These are phyloP conservation scores for Chrysopilus asiliformis DNA, from an alignment of 2,888 invertebrate genomes.

Conservation along the genomic window DNA sequence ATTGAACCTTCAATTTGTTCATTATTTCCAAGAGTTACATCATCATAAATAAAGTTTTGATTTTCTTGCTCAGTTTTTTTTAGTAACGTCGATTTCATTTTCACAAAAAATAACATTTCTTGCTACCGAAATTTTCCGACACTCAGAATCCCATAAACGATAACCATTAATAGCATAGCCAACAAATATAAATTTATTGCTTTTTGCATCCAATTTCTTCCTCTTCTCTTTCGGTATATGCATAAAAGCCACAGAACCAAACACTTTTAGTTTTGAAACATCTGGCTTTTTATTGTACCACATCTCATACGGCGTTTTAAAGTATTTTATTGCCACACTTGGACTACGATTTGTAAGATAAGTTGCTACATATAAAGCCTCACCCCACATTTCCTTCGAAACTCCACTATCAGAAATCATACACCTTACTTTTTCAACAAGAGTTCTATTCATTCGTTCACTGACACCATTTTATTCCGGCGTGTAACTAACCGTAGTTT, in stretches of 20 bases:
- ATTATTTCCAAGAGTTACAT: no score
- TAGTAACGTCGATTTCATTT: neutral
- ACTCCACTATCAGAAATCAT: neutral
- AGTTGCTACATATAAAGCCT: neutral
- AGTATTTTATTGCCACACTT: neutral
- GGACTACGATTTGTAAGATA: neutral
- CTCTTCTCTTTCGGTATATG: conserved; percentile 15
- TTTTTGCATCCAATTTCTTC: conserved; percentile 14
- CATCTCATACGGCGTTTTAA: conserved; percentile 11
- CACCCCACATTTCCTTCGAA: neutral
- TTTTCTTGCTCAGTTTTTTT: no score
- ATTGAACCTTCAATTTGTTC: no score
- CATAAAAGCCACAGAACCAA: conserved; percentile 15
- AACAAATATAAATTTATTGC: conserved; percentile 10
- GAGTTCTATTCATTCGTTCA: neutral
- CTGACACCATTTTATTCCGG: neutral
- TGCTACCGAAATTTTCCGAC: conserved; percentile 5
- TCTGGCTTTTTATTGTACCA: conserved; percentile 12
- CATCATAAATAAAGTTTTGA: no score
- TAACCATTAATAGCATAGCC: conserved; percentile 14
- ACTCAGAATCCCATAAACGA: conserved; percentile 9
- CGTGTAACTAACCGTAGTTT: no score
- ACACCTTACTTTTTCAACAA: conserved; percentile 1
- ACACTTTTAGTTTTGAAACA: conserved; percentile 13
- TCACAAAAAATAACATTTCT: conserved; percentile 11